phyloP scores from a whole-genome alignment of 2,888 invertebrate species.

The Sinodicranocentrus sp. region DNA sequence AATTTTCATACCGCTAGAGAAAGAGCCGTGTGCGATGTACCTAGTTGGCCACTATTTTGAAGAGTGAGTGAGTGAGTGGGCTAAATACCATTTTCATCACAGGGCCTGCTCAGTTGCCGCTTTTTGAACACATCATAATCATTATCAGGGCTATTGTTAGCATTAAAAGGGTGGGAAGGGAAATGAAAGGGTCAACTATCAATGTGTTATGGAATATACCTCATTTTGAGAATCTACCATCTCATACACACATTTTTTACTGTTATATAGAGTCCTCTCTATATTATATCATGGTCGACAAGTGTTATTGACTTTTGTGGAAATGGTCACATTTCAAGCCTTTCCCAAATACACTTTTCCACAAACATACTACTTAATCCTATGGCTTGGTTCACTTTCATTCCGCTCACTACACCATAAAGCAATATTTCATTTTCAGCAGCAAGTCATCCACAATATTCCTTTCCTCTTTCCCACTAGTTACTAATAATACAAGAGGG shows the following conservation, averaged over 20 bases:
- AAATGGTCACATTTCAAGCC: not conserved
- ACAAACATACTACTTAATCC: conserved; percentile 1
- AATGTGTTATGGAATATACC: too few species aligned
- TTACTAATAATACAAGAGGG: conserved; percentile 26
- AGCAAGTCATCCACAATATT: conserved; percentile 38
- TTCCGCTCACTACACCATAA: conserved; percentile 36
- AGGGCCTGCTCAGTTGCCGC: conserved; percentile 42
- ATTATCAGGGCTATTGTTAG: conserved; percentile 32
- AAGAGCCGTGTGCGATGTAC: too few species aligned
- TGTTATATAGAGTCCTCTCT: not conserved
- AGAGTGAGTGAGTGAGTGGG: too few species aligned
- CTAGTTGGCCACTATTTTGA: too few species aligned
- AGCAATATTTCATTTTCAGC: conserved; percentile 63
- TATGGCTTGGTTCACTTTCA: conserved; percentile 50
- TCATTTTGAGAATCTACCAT: too few species aligned
- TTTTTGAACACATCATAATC: conserved; percentile 47
- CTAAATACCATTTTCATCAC: too few species aligned
- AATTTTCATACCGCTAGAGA: conserved; percentile 27
- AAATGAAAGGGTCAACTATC: conserved; percentile 62
- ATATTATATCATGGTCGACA: too few species aligned
- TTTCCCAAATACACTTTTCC: not conserved
- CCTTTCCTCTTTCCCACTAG: conserved; percentile 19
- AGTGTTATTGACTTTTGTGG: conserved; percentile 12
- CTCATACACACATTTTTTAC: not conserved
- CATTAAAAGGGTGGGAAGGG: conserved; percentile 49